Evolutionary conservation across 2,888 invertebrate species (phyloP).

Genomic region (Apoda limacodes): DNA sequence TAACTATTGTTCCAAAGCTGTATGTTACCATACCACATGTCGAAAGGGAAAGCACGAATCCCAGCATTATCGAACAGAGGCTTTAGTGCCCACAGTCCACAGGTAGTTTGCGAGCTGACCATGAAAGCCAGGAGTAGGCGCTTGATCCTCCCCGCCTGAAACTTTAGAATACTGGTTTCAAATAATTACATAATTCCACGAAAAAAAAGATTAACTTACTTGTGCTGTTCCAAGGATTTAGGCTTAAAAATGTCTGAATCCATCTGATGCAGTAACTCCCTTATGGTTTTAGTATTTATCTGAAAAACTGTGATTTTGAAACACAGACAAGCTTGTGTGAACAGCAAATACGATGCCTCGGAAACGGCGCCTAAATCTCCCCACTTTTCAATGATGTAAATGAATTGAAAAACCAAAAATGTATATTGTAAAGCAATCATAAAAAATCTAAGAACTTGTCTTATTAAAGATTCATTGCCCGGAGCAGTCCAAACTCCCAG

Average conservation of each 20-base stretch:
- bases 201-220: constrained; percentile 30
- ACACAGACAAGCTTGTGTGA: constrained; percentile 56
- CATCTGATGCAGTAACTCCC: constrained; percentile 36
- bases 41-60: constrained; percentile 49
- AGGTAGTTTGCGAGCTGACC: constrained; percentile 46
- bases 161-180: constrained; percentile 33
- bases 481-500: constrained; percentile 51
- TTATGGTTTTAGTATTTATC: constrained; percentile 32
- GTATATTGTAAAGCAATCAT: constrained; percentile 44
- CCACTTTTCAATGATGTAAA: constrained; percentile 49
- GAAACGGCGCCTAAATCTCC: constrained; percentile 52
- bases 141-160: constrained; percentile 43
- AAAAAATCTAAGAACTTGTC: constrained; percentile 31
- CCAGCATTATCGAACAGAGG: constrained; percentile 49
- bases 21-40: constrained; percentile 45
- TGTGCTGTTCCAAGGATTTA: constrained; percentile 31
- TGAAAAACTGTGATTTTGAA: constrained; percentile 50
- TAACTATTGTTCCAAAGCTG: background rate
- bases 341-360: constrained; percentile 46
- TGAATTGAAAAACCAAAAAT: constrained; percentile 46
- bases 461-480: constrained; percentile 25
- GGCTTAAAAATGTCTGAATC: constrained; percentile 40
- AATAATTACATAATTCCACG: background rate
- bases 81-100: constrained; percentile 47
- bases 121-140: constrained; percentile 42